Conservation (phyloP, 2,888 invertebrate species). For the Callyntrura sp. region DNA sequence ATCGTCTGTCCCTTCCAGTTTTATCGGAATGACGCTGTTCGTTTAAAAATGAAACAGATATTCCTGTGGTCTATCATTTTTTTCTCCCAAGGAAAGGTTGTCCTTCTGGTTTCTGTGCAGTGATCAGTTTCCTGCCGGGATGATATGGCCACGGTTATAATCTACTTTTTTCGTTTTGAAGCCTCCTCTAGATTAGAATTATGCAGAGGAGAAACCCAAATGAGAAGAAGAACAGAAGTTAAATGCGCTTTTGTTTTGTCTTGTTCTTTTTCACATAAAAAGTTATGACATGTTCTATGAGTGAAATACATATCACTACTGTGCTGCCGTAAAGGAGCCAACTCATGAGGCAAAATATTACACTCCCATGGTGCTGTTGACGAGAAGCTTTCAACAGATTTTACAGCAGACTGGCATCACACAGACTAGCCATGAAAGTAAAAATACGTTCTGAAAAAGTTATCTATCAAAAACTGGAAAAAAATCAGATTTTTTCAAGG, state of each 20-base stretch:
- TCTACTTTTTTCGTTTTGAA: not conserved
- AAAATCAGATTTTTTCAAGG: constrained; percentile 16
- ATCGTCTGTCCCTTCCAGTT: too few relatives aligned
- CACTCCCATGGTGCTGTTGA: constrained; percentile 57
- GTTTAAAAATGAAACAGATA: not conserved
- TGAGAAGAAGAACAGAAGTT: constrained; percentile 34
- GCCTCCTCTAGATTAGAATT: not conserved
- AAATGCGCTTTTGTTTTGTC: constrained; percentile 1
- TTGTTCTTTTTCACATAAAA: not conserved
- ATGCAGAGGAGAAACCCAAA: not conserved
- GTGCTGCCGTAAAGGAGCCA: constrained; percentile 4
- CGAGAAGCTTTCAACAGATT: constrained; percentile 49
- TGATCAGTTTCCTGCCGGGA: not conserved
- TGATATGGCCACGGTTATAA: not conserved
- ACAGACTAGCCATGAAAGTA: not conserved
- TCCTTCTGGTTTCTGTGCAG: not conserved
- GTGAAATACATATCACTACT: constrained; percentile 53
- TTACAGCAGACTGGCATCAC: not conserved
- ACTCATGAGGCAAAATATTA: constrained; percentile 31
- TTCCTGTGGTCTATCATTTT: not conserved
- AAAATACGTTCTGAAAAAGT: not conserved
- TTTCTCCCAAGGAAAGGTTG: not conserved
- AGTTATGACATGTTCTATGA: constrained; percentile 49
- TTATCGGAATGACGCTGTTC: not conserved
- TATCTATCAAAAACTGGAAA: constrained; percentile 3